These are phyloP conservation scores for Dicrurus megarhynchus DNA, from an alignment of 2,113 vertebrate species.

Conservation along the genomic window DNA sequence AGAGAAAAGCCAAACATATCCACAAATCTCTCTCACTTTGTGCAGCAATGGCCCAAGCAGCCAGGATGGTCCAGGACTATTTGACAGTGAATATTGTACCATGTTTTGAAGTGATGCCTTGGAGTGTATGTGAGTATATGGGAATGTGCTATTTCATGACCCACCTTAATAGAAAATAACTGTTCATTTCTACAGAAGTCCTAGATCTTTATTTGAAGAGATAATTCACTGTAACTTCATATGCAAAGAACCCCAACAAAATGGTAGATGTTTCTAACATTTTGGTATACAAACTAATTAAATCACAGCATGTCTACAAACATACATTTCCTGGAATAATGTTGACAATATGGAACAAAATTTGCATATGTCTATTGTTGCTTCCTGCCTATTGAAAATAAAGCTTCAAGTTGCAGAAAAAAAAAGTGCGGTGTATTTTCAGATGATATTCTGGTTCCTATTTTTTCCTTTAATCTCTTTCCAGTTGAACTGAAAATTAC, in stretches of 20 bases:
- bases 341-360: slow-evolving; percentile 32
- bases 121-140: not conserved
- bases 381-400: not conserved
- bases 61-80: not conserved
- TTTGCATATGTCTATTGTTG: slow-evolving; percentile 3
- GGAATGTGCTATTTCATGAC: not conserved
- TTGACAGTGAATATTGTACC: not conserved
- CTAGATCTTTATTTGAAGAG: not conserved
- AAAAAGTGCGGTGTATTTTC: not conserved
- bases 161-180: slow-evolving; percentile 19
- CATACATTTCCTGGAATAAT: slow-evolving; percentile 7
- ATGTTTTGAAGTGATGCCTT: not conserved
- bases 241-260: not conserved
- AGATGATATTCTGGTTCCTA: not conserved
- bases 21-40: not conserved
- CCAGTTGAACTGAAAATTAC: not conserved
- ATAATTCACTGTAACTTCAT: not conserved
- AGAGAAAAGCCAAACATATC: not conserved
- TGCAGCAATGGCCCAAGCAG: not conserved
- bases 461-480: slow-evolving; percentile 12
- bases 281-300: not conserved
- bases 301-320: slow-evolving; percentile 1
- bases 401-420: not conserved
- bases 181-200: not conserved
- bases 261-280: not conserved